Evolutionary conservation across 2,113 vertebrate species (phyloP), one percentile per base, ranked within the genome.

Genomic region (Ceyx melanurus): DNA sequence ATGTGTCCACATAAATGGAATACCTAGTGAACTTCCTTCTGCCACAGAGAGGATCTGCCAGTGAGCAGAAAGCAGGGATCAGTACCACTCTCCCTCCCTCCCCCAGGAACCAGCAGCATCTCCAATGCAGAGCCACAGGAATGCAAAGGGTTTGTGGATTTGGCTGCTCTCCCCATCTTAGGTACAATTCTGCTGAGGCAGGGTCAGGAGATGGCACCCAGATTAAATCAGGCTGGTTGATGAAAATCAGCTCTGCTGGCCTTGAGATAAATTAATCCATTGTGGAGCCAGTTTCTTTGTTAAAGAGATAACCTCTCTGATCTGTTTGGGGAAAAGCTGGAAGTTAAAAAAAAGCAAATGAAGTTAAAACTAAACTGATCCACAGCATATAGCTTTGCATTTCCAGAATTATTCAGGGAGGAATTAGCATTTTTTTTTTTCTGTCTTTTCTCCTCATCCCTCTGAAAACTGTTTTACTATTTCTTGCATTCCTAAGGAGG

Each of bases 81-180:
- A 72, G 48, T 25, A 71, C 23, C 71, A 13, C 13, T 88, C 28
- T 73, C 8, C 17, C 20, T 73, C 53, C 28, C 11, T 76, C 6
- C 25, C 18, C 9, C 0, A 0, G 48, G 31, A 83, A 9, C 4
- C 19, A 62, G 21, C 21, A 70, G 15, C 13, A 46, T 15, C 25
- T 74, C 29, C 42, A 56, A 9, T 13, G 26, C 43, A 53, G 46
- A 67, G 11, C 29, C 1, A 1, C 23, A 20, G 0, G 7, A 76
- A 76, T 22, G n/a, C 28, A 48, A 48, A 66, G 16, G 6, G 12
- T 48, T 51, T 83, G 31, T 76, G 48, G 14, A 43, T 80, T 73
- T 9, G 16, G 6, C 22, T 58, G 16, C 29, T 80, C 35, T 42
- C 28, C 78, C 35, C 57, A 53, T 6, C 16, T 31, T 48, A 48